These are phyloP conservation scores for Dryomyza anilis DNA, from an alignment of 2,888 invertebrate genomes.

Conservation along the genomic window DNA sequence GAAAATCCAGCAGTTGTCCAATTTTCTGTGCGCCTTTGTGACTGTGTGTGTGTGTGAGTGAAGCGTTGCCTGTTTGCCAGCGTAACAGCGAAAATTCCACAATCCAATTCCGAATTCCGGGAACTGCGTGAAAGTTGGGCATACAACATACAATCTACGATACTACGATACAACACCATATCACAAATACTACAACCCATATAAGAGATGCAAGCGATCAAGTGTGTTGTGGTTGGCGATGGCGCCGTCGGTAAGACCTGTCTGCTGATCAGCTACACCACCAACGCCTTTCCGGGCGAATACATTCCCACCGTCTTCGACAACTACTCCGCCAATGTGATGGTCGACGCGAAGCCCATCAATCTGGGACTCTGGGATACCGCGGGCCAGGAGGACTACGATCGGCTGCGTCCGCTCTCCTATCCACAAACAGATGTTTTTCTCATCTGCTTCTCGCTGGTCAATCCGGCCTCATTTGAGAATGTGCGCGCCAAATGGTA, in stretches of 20 bases:
- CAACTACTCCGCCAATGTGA: conserved; percentile 58
- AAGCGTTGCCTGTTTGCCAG: too few species aligned
- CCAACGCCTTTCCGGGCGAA: conserved; percentile 58
- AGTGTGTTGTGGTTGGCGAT: conserved; percentile 59
- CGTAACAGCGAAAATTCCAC: conserved; percentile 30
- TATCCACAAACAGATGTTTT: conserved; percentile 59
- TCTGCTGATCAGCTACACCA: conserved; percentile 58
- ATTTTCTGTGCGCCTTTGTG: too few species aligned
- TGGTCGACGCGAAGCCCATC: conserved; percentile 59
- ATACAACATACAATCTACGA: not conserved
- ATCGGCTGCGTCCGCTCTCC: conserved; percentile 55
- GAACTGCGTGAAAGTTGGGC: not conserved
- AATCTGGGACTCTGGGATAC: conserved; percentile 59
- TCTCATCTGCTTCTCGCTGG: conserved; percentile 57
- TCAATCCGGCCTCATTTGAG: conserved; percentile 58
- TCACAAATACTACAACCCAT: too few species aligned
- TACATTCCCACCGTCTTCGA: conserved; percentile 59
- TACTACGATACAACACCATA: not conserved
- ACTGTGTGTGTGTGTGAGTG: too few species aligned
- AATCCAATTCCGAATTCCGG: conserved; percentile 1
- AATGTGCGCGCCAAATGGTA: conserved; percentile 59
- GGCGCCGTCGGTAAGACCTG: conserved; percentile 59
- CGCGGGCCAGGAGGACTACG: conserved; percentile 58
- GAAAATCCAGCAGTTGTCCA: too few species aligned
- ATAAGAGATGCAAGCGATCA: conserved; percentile 56